Conservation (phyloP, 2,113 vertebrate genomes). For the Procapra przewalskii region DNA sequence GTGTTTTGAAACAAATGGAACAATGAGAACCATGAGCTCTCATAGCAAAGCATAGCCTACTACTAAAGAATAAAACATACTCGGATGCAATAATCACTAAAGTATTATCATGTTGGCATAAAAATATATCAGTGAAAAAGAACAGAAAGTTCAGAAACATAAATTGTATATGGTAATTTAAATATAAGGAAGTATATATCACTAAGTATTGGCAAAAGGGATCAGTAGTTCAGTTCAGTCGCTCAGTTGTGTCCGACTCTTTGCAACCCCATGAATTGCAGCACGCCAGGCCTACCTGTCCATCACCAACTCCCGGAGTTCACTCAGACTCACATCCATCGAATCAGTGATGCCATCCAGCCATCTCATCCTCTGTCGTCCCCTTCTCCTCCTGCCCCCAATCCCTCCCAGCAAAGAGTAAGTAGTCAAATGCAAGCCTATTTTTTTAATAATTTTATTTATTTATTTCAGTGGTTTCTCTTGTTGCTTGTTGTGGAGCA, state of each 20-base stretch:
- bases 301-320: too few species aligned
- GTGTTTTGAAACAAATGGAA: not conserved
- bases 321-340: too few species aligned
- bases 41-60: not conserved
- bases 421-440: not conserved
- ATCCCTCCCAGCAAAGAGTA: not conserved
- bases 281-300: too few species aligned
- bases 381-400: too few species aligned
- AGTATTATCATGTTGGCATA: not conserved
- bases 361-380: too few species aligned
- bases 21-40: not conserved
- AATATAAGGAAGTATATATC: not conserved
- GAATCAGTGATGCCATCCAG: too few species aligned
- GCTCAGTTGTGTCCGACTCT: too few species aligned
- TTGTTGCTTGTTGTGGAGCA: not conserved
- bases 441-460: not conserved
- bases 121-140: not conserved
- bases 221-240: too few species aligned
- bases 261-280: too few species aligned
- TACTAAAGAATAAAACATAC: not conserved
- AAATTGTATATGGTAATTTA: not conserved
- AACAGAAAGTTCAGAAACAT: not conserved
- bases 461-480: not conserved
- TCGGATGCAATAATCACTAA: not conserved
- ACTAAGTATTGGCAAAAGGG: not conserved